Percentiles rank a stretch among this genome's conserved stretches.
phyloP scores from a whole-genome alignment of 2,113 vertebrate genomes.

The Ranitomeya imitator region DNA sequence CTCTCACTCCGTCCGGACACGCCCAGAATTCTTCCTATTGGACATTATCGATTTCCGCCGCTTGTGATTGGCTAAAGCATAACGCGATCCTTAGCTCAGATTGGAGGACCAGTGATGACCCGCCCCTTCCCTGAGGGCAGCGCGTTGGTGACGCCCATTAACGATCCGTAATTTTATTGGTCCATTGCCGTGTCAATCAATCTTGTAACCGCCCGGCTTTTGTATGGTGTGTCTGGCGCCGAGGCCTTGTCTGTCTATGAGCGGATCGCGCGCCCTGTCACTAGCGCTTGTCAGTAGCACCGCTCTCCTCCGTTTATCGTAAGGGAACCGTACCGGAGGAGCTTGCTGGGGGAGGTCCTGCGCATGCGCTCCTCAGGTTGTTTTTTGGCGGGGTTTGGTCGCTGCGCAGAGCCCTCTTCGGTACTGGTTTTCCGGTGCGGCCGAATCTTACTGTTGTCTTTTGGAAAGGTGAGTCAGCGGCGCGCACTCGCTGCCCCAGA shows the following conservation, averaged over 20 bases:
- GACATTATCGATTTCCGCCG: not conserved
- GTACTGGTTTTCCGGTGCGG: slow-evolving; percentile 8
- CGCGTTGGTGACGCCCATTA: not conserved
- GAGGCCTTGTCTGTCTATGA: no score
- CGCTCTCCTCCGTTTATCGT: no score
- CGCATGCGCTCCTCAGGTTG: slow-evolving; percentile 69
- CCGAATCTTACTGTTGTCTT: slow-evolving; percentile 59
- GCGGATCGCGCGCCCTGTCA: no score
- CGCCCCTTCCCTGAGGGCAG: not conserved
- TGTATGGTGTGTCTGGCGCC: not conserved
- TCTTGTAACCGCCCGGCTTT: not conserved
- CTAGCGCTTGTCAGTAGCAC: no score
- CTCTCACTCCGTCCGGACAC: slow-evolving; percentile 51
- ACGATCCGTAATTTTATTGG: not conserved
- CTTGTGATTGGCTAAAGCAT: not conserved
- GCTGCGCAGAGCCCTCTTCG: slow-evolving; percentile 65
- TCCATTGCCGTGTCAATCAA: not conserved
- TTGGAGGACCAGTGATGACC: not conserved
- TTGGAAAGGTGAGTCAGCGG: slow-evolving; percentile 62
- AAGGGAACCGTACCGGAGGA: no score
- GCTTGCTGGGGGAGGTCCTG: slow-evolving; percentile 42
- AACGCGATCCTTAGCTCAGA: not conserved
- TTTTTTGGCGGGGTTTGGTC: slow-evolving; percentile 74
- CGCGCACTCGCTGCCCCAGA: not conserved
- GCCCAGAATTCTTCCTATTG: slow-evolving; percentile 49